Conservation (phyloP, 2,113 vertebrate species). For the Mixornis gularis region DNA sequence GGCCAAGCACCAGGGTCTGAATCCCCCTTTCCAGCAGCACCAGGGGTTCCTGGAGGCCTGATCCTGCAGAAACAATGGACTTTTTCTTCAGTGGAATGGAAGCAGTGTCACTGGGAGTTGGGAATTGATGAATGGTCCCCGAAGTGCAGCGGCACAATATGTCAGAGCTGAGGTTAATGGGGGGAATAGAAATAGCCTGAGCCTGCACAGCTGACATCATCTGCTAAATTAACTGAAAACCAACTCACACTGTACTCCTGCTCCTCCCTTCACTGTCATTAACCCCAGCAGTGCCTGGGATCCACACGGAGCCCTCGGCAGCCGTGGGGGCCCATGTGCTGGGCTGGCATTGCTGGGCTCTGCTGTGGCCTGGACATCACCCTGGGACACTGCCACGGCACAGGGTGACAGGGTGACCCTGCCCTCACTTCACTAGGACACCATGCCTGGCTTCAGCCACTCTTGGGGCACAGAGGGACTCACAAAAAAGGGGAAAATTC, state of each 20-base stretch:
- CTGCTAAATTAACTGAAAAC: background rate
- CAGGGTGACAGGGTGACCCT: fast-evolving
- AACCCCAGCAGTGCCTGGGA: fast-evolving
- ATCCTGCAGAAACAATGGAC: background rate
- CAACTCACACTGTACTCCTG: background rate
- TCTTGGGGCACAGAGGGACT: background rate
- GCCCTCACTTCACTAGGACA: fast-evolving
- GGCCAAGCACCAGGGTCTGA: background rate
- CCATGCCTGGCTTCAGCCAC: fast-evolving
- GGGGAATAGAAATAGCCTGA: background rate
- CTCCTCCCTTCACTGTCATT: background rate
- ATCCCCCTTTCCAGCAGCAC: background rate
- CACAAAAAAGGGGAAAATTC: too few species aligned
- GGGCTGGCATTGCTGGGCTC: fast-evolving
- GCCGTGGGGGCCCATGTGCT: fast-evolving
- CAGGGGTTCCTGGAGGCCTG: fast-evolving
- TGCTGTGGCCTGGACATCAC: fast-evolving
- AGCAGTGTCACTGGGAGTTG: background rate
- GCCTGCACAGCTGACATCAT: background rate
- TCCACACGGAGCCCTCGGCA: fast-evolving
- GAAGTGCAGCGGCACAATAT: fast-evolving
- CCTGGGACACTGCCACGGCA: fast-evolving
- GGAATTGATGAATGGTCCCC: background rate
- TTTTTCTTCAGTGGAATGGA: background rate
- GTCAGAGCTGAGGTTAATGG: background rate